Evolutionary conservation across 1,140 invertebrate species (phyloP).

Genomic region (Pseudoatta argentina): DNA sequence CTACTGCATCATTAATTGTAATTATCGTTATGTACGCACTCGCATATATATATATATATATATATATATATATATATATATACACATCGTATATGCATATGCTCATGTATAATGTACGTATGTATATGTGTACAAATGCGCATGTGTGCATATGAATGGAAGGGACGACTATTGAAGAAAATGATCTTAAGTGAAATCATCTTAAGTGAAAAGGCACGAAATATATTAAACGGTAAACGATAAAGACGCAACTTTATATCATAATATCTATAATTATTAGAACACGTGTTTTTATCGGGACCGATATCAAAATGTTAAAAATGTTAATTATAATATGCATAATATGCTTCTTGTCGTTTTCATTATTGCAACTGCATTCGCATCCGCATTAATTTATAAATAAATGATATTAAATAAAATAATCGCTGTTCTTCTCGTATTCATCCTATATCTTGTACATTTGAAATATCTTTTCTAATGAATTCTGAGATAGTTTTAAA

Average conservation of each 20-base stretch:
- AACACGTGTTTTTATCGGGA: slow-evolving; percentile 83
- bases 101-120: neutral
- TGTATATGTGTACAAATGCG: slow-evolving; percentile 15
- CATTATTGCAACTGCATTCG: slow-evolving; percentile 87
- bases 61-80: slow-evolving; percentile 73
- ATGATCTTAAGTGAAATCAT: slow-evolving; percentile 50
- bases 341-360: slow-evolving; percentile 86
- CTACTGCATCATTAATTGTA: slow-evolving; percentile 84
- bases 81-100: slow-evolving; percentile 68
- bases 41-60: slow-evolving; percentile 76
- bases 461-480: neutral
- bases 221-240: slow-evolving; percentile 58
- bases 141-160: slow-evolving; percentile 6
- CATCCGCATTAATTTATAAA: slow-evolving; percentile 87
- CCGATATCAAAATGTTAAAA: slow-evolving; percentile 82
- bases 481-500: neutral
- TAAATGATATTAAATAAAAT: slow-evolving; percentile 85
- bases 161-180: slow-evolving; percentile 26
- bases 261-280: slow-evolving; percentile 83
- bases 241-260: slow-evolving; percentile 83
- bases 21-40: slow-evolving; percentile 78
- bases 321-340: slow-evolving; percentile 86
- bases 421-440: slow-evolving; percentile 5
- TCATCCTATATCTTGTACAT: neutral
- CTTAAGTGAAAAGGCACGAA: slow-evolving; percentile 32